phyloP scores from a whole-genome alignment of 2,797 vertebrate genomes.

The Spinus olivaceus region DNA sequence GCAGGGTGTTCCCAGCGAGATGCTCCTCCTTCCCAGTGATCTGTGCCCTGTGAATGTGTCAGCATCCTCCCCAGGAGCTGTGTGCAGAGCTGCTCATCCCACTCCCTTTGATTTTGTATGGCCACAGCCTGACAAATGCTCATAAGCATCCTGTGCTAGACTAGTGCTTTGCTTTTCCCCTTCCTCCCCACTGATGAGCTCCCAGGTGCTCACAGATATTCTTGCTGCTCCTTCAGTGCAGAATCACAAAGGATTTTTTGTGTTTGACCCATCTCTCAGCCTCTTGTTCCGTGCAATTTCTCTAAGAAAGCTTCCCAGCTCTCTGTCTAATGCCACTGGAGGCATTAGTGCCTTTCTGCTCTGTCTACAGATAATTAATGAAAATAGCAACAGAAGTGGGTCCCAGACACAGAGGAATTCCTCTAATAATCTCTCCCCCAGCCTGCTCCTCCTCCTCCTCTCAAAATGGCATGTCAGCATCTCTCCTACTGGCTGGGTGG shows the following conservation, averaged over 20 bases:
- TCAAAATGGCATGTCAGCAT: neutral
- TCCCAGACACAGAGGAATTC: neutral
- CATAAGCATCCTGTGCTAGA: neutral
- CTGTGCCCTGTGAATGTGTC: neutral
- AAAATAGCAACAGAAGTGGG: neutral
- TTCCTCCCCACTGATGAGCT: neutral
- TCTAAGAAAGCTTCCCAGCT: neutral
- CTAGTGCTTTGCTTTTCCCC: neutral
- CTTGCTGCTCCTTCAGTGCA: neutral
- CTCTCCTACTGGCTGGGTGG: neutral
- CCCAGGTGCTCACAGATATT: neutral
- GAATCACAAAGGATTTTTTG: neutral
- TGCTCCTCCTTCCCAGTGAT: rapidly evolving
- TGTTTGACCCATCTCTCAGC: neutral
- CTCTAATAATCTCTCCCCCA: neutral
- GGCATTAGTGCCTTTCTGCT: neutral
- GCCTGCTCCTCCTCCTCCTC: neutral
- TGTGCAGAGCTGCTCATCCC: neutral
- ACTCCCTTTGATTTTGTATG: neutral
- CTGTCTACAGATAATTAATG: neutral
- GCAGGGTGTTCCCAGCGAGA: neutral
- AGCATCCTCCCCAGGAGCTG: neutral
- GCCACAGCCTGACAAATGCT: neutral
- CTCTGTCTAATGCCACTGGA: neutral
- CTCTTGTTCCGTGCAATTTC: neutral